A percentile compares a stretch with the other conserved stretches of the same genome.
Conservation (phyloP, 2,888 invertebrate genomes). For the Gandaritis pyraliata region DNA sequence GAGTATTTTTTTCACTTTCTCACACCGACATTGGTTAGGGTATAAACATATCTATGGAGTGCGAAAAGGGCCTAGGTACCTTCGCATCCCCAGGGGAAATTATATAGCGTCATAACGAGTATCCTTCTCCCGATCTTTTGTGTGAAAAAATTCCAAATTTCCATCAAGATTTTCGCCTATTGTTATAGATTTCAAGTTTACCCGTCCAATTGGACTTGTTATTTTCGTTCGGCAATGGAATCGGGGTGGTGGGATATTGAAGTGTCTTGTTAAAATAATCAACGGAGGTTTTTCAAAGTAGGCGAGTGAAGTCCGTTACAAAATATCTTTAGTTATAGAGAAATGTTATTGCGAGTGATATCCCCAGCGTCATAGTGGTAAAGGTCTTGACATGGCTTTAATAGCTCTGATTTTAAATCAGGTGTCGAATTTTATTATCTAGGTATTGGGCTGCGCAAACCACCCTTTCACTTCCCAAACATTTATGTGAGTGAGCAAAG, state of each 20-base stretch:
- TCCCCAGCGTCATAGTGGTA: too few species aligned
- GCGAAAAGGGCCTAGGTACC: slow-evolving; percentile 43
- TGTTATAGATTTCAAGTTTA: slow-evolving; percentile 30
- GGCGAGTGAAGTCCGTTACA: too few species aligned
- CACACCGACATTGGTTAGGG: slow-evolving; percentile 5
- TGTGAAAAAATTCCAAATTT: slow-evolving; percentile 47
- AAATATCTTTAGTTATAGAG: too few species aligned
- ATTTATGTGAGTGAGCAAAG: too few species aligned
- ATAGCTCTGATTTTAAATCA: too few species aligned
- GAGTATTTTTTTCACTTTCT: background rate
- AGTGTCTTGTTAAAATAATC: slow-evolving; percentile 2
- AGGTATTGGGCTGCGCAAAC: too few species aligned
- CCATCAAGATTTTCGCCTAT: slow-evolving; percentile 33
- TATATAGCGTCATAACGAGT: slow-evolving; percentile 54
- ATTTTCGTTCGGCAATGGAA: slow-evolving; percentile 23
- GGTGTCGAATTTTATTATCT: too few species aligned
- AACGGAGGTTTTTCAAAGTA: too few species aligned
- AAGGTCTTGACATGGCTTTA: too few species aligned
- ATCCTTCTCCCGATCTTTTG: slow-evolving; percentile 45
- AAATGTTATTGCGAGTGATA: too few species aligned
- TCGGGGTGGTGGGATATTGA: slow-evolving; percentile 1
- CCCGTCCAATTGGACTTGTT: slow-evolving; percentile 19
- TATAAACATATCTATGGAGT: slow-evolving; percentile 31
- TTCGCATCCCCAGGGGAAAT: slow-evolving; percentile 56
- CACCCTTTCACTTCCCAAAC: too few species aligned